Evolutionary conservation across 92 coral and sea anemone genomes (phyloP).

Genomic region (Epizoanthus fatuus): DNA sequence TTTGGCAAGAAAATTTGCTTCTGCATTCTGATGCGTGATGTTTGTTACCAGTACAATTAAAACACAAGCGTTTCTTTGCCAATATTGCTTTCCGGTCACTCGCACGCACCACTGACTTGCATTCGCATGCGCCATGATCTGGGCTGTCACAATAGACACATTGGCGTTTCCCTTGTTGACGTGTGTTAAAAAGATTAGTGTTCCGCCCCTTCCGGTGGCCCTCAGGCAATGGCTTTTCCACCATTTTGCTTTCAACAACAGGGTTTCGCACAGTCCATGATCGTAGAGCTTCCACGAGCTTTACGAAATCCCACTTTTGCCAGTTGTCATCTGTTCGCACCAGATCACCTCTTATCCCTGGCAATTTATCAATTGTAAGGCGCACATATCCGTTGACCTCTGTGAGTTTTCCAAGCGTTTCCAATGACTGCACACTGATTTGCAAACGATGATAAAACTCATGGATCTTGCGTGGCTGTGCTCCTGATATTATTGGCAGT

Average conservation of each 20-base stretch:
- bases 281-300: conserved; percentile 25
- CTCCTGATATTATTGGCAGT: neutral
- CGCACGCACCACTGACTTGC: no score
- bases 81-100: neutral
- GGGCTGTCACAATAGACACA: no score
- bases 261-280: conserved; percentile 34
- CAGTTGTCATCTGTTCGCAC: conserved; percentile 13
- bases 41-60: conserved; percentile 14
- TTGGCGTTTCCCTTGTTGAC: no score
- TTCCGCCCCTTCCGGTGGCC: no score
- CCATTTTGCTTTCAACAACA: neutral
- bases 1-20: conserved; percentile 12
- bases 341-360: conserved; percentile 12
- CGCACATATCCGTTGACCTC: conserved; percentile 29
- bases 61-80: conserved; percentile 4
- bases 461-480: conserved; percentile 13
- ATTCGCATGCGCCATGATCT: no score
- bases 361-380: conserved; percentile 28
- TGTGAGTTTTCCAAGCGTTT: conserved; percentile 32
- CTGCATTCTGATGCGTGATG: conserved; percentile 7
- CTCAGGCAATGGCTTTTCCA: no score
- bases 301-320: neutral
- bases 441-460: neutral
- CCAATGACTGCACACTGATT: conserved; percentile 33
- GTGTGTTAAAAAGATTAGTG: no score